Conservation (phyloP, 1,140 invertebrate genomes). For the Eubasilissa regina region DNA sequence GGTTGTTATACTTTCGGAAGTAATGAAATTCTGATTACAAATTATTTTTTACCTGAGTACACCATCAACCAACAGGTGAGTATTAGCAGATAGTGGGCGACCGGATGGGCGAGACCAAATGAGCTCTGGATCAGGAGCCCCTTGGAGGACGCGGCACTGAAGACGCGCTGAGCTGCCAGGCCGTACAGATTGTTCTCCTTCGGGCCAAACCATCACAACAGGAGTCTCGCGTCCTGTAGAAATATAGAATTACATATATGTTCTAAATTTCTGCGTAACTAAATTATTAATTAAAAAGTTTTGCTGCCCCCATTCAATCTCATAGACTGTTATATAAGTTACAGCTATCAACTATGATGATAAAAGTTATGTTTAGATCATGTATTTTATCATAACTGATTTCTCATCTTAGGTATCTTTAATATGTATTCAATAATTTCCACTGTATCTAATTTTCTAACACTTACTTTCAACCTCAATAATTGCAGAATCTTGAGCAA, state of each 20-base stretch:
- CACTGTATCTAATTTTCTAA: too few species aligned
- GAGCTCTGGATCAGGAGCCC: slow-evolving; percentile 84
- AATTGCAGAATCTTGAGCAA: slow-evolving; percentile 79
- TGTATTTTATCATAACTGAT: too few species aligned
- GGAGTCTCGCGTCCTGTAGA: slow-evolving; percentile 85
- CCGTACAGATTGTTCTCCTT: slow-evolving; percentile 74
- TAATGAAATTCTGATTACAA: too few species aligned
- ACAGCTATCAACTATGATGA: too few species aligned
- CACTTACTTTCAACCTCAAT: slow-evolving; percentile 91
- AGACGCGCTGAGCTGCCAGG: slow-evolving; percentile 81
- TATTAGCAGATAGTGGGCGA: slow-evolving; percentile 75
- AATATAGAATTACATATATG: slow-evolving; percentile 40
- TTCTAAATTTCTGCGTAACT: too few species aligned
- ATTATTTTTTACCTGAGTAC: slow-evolving; percentile 75
- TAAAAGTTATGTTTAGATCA: too few species aligned
- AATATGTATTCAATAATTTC: too few species aligned
- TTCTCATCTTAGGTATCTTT: too few species aligned
- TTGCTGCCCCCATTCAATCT: too few species aligned
- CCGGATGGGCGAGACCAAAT: slow-evolving; percentile 84
- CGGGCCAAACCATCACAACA: slow-evolving; percentile 83
- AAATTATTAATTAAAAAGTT: too few species aligned
- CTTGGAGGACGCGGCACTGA: slow-evolving; percentile 83
- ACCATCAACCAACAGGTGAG: slow-evolving; percentile 79
- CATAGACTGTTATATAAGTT: too few species aligned
- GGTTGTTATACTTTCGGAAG: too few species aligned